phyloP scores from a whole-genome alignment of 1,140 invertebrate genomes.

The Augochlora pura region DNA sequence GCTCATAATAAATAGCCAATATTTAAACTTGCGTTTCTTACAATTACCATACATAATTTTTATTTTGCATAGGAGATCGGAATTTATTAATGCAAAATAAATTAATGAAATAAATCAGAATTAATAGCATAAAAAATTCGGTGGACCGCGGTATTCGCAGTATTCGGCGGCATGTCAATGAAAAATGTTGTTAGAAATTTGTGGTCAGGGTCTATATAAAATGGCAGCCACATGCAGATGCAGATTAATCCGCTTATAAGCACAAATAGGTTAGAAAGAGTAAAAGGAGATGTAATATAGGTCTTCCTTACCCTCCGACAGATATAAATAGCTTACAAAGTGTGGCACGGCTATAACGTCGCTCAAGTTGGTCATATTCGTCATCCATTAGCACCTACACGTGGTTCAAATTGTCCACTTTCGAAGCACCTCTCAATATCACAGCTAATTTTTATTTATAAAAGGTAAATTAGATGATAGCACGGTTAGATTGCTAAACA shows the following conservation, averaged over 20 bases:
- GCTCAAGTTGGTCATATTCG: neutral
- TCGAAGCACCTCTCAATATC: neutral
- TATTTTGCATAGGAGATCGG: no score
- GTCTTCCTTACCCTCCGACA: conserved; percentile 11
- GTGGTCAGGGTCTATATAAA: no score
- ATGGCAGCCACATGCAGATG: neutral
- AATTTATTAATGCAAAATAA: no score
- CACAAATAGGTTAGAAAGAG: conserved; percentile 14
- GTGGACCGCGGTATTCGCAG: no score
- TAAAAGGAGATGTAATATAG: conserved; percentile 13
- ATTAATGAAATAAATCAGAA: no score
- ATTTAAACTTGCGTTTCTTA: no score
- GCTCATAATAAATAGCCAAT: no score
- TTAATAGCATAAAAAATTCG: no score
- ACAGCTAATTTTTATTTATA: neutral
- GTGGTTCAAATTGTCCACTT: neutral
- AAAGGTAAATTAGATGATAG: neutral
- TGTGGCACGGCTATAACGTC: neutral
- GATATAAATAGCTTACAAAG: conserved; percentile 20
- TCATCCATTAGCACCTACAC: neutral
- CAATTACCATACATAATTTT: no score
- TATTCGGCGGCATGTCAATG: no score
- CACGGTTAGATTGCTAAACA: no score
- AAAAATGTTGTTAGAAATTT: neutral
- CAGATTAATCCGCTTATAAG: conserved; percentile 13